Conservation (phyloP, 2,888 invertebrate genomes). For the Morinoia aosen region DNA sequence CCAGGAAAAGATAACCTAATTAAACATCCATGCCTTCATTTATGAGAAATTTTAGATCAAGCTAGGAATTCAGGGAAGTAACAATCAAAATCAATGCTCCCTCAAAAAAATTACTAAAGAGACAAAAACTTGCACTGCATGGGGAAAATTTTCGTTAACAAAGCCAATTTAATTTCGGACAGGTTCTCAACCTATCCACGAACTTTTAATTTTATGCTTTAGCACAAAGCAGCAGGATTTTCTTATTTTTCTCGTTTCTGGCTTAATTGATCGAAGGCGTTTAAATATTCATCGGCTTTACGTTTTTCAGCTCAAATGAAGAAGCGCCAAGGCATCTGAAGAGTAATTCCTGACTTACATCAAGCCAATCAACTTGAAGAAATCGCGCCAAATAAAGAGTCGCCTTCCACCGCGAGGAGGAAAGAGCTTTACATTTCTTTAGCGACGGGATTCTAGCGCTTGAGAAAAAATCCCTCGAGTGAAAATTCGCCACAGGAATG, state of each 20-base stretch:
- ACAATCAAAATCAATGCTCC: too few species aligned
- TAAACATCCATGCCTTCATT: too few species aligned
- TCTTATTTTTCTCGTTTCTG: background rate
- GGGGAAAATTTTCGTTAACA: background rate
- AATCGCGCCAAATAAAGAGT: background rate
- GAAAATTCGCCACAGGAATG: background rate
- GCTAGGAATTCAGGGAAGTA: too few species aligned
- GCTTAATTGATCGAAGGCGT: background rate
- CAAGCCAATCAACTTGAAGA: background rate
- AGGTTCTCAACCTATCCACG: background rate
- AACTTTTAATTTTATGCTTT: background rate
- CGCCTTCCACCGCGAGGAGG: background rate
- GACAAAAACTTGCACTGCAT: too few species aligned
- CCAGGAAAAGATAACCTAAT: too few species aligned
- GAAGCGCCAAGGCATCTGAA: background rate
- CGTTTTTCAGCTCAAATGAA: background rate
- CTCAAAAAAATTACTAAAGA: too few species aligned
- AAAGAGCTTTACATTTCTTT: background rate
- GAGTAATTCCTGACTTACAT: background rate
- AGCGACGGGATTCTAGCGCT: background rate
- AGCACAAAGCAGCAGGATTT: background rate
- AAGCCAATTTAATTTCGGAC: background rate
- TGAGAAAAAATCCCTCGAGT: background rate
- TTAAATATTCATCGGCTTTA: background rate
- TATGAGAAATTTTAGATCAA: too few species aligned